Percentiles rank a stretch among this genome's conserved stretches.
phyloP scores from a whole-genome alignment of 2,113 vertebrate species.

The Ailurus styani region DNA sequence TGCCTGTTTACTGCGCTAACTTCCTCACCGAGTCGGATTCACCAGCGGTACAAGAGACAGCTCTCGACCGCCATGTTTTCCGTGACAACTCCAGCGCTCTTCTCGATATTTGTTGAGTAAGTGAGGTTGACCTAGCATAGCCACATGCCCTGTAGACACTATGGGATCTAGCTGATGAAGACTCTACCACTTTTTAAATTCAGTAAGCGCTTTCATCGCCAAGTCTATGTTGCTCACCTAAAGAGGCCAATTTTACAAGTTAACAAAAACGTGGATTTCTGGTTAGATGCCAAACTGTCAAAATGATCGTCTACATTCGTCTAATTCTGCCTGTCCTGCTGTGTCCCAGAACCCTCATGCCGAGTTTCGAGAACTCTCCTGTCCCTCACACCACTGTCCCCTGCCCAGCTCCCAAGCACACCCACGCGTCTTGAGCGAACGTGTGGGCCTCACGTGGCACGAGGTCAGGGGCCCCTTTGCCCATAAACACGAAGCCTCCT shows the following conservation, averaged over 20 bases:
- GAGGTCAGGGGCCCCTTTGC: background rate
- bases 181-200: background rate
- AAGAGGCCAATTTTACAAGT: background rate
- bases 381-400: fast-evolving
- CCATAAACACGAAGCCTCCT: background rate
- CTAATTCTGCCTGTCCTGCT: background rate
- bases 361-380: background rate
- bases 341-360: background rate
- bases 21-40: background rate
- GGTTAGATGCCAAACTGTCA: background rate
- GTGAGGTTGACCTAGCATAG: background rate
- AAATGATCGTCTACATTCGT: background rate
- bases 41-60: background rate
- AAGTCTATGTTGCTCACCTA: background rate
- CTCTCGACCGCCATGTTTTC: background rate
- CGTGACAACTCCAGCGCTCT: background rate
- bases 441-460: background rate
- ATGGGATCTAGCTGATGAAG: background rate
- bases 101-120: background rate
- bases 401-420: background rate
- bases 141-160: background rate
- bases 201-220: background rate
- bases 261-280: background rate
- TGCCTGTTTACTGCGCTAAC: background rate
- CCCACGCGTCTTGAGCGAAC: background rate